A percentile compares a stretch with the other conserved stretches of the same genome.
phyloP scores from a whole-genome alignment of 2,113 vertebrate genomes.

The Vulpes ferrilata region DNA sequence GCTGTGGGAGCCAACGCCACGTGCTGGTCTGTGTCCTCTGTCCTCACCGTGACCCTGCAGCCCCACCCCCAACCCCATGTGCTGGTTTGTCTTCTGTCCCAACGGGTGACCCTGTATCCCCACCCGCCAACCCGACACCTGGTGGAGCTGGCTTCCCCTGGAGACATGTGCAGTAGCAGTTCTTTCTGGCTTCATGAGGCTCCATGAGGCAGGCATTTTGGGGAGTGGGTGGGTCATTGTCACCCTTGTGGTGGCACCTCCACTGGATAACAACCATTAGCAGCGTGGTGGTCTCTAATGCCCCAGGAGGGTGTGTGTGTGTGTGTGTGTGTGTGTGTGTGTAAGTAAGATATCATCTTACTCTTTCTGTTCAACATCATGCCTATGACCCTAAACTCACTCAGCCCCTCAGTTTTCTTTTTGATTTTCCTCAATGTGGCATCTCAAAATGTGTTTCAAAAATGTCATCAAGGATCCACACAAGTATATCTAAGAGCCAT shows the following conservation, averaged over 20 bases:
- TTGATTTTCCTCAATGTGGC: background rate
- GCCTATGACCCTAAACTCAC: background rate
- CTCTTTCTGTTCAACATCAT: background rate
- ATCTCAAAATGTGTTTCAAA: background rate
- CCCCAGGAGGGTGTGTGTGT: background rate
- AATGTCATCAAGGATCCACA: background rate
- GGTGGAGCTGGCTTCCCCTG: background rate
- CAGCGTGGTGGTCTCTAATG: accelerated
- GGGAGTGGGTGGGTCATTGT: background rate
- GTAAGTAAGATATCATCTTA: background rate
- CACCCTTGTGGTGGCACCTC: background rate
- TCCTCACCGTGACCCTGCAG: background rate
- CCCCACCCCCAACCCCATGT: background rate
- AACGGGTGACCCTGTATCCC: background rate
- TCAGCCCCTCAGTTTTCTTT: background rate
- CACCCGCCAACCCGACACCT: accelerated
- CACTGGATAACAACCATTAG: background rate
- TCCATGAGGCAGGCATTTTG: background rate
- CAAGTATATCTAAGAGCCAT: background rate
- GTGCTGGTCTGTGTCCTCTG: background rate
- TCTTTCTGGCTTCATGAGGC: background rate
- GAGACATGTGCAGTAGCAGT: background rate
- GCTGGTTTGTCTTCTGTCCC: background rate
- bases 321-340: background rate
- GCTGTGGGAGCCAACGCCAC: background rate